Conservation (phyloP, 2,113 vertebrate species). For the Gracilinanus agilis region DNA sequence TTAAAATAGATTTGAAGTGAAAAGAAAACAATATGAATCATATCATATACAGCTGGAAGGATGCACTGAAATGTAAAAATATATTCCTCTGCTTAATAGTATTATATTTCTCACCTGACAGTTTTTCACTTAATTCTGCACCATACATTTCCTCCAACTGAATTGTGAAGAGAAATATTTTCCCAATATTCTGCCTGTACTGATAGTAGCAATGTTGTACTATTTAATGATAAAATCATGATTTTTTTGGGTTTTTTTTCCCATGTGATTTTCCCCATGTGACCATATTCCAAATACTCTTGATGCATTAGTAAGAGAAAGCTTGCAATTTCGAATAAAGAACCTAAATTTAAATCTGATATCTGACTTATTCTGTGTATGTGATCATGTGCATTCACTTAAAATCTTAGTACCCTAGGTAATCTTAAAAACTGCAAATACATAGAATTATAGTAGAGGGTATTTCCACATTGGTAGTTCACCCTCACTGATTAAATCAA, state of each 20-base stretch:
- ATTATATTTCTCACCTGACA: slow-evolving; percentile 58
- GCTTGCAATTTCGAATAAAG: neutral
- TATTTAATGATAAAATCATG: neutral
- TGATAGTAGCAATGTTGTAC: neutral
- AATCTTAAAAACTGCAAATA: neutral
- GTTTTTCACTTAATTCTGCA: slow-evolving; percentile 19
- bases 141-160: slow-evolving; percentile 22
- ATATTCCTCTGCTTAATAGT: slow-evolving; percentile 28
- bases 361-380: neutral
- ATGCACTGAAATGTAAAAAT: slow-evolving; percentile 27
- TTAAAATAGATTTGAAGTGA: slow-evolving; percentile 33
- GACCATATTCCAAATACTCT: neutral
- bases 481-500: neutral
- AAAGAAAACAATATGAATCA: slow-evolving; percentile 30
- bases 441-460: neutral
- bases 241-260: neutral
- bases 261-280: no score
- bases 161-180: slow-evolving; percentile 9
- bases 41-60: slow-evolving; percentile 35
- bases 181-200: neutral
- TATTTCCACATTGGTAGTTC: neutral
- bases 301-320: neutral
- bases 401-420: neutral
- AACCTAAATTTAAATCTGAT: neutral
- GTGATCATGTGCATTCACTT: neutral